These are phyloP conservation scores for Agapostemon virescens DNA, from an alignment of 2,888 invertebrate species.

Conservation along the genomic window DNA sequence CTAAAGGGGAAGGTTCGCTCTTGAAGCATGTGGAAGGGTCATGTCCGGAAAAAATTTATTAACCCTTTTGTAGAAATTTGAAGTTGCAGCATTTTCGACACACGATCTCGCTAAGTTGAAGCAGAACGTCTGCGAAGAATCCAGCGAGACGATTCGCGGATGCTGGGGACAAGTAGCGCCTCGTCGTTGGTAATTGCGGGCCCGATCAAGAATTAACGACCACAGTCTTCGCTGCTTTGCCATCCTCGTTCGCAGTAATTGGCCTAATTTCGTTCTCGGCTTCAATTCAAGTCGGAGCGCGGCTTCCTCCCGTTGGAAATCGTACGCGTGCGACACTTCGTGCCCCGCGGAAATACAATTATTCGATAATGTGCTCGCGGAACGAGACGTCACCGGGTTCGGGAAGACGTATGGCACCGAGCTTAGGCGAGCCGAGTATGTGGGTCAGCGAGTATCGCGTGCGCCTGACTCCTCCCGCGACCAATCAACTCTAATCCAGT, in stretches of 20 bases:
- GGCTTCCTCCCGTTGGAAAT: constrained; percentile 8
- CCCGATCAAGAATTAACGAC: neutral
- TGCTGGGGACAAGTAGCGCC: too few relatives aligned
- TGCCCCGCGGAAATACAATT: constrained; percentile 37
- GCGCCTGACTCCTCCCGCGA: constrained; percentile 25
- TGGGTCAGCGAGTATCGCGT: constrained; percentile 55
- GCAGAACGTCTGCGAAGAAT: too few relatives aligned
- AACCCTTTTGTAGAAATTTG: too few relatives aligned
- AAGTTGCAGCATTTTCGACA: too few relatives aligned
- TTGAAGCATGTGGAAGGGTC: neutral
- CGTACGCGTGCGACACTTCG: neutral
- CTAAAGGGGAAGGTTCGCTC: neutral
- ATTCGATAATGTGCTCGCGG: constrained; percentile 34
- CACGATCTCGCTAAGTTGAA: too few relatives aligned
- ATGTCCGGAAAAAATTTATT: neutral
- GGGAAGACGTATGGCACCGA: constrained; percentile 22
- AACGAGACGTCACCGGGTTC: constrained; percentile 1
- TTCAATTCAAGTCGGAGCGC: neutral
- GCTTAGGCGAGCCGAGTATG: constrained; percentile 30
- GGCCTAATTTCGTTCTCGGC: neutral
- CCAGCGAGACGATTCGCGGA: too few relatives aligned
- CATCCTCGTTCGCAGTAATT: neutral
- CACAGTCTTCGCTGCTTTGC: neutral
- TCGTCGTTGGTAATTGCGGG: neutral
- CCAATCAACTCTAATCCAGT: constrained; percentile 45